Base-by-base conservation (phyloP, 1,140 invertebrate genomes). In the Ceratosolen fusciceps region DNA sequence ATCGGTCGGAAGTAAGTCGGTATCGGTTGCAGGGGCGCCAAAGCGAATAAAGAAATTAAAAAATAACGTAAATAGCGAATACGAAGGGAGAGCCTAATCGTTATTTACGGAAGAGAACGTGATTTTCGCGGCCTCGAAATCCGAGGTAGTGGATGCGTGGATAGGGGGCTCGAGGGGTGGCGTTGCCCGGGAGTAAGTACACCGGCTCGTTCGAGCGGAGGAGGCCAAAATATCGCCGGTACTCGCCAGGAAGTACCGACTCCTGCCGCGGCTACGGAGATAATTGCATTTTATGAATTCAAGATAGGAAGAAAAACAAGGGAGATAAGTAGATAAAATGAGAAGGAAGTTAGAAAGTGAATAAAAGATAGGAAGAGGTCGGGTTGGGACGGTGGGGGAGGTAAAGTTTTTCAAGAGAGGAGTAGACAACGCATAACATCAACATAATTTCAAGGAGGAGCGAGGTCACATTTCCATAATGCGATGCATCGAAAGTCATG, bases 381-480 rank as follows among this genome's bases (percentile, higher is more conserved):
- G 29, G 29, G 10, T 26, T 26, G 77, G 70, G 39, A 62, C n/a
- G 73, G 56, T 65, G 56, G 70, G 39, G 65, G 76, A 74, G 14
- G 29, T 37, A 60, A 21, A 34, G 58, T 16, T 24, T n/a, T 24
- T 16, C 24, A 65, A 39, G 39, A 47, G 9, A 19, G 52, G 26
- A 71, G 21, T 16, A 29, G 29, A 77, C 67, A 58, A 29, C 82
- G 87, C 86, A 87, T 88, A 88, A 85, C 86, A 88, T 87, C 86
- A 88, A 87, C 87, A 88, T 88, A 87, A 88, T 88, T 88, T 86
- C 84, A 83, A 84, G 85, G 85, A 87, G 82, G 81, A 82, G 85
- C 82, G 85, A 87, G 85, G 84, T 85, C 83, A 73, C 85, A 88
- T 88, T 88, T 86, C 83, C 86, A 87, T 88, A 88, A 88, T 87